These are phyloP conservation scores for Gorsachius magnificus DNA, from an alignment of 2,797 vertebrate genomes.

Conservation along the genomic window DNA sequence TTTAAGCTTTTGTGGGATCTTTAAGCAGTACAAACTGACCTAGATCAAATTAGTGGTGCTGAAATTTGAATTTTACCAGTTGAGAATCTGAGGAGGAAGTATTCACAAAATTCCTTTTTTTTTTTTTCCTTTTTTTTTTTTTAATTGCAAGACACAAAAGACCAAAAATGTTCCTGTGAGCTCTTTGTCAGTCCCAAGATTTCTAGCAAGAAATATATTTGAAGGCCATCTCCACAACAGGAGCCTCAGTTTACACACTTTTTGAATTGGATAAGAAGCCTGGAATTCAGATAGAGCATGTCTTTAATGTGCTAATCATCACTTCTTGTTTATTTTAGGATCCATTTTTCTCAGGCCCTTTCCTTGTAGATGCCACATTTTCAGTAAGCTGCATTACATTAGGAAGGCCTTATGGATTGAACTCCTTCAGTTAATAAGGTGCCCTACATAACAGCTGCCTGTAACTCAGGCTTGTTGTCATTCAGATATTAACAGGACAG, in stretches of 20 bases:
- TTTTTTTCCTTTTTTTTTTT: not conserved
- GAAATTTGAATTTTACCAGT: not conserved
- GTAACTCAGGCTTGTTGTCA: not conserved
- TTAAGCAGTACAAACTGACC: not conserved
- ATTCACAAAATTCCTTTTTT: not conserved
- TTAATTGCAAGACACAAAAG: not conserved
- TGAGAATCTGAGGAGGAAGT: fast-evolving
- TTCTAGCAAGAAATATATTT: not conserved
- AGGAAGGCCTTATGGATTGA: not conserved
- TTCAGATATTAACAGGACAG: not conserved
- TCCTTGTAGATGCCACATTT: not conserved
- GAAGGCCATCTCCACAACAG: not conserved
- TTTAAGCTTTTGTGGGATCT: not conserved
- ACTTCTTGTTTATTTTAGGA: not conserved
- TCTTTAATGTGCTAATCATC: not conserved
- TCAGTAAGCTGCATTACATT: not conserved
- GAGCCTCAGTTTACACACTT: not conserved
- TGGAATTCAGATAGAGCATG: not conserved
- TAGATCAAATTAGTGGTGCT: not conserved
- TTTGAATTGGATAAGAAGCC: not conserved
- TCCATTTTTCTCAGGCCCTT: not conserved
- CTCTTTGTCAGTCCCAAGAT: not conserved
- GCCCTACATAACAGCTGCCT: not conserved
- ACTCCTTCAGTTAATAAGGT: not conserved
- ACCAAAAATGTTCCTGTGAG: not conserved